Conservation (phyloP, 2,797 vertebrate genomes). For the Phyllotis vaccarum region DNA sequence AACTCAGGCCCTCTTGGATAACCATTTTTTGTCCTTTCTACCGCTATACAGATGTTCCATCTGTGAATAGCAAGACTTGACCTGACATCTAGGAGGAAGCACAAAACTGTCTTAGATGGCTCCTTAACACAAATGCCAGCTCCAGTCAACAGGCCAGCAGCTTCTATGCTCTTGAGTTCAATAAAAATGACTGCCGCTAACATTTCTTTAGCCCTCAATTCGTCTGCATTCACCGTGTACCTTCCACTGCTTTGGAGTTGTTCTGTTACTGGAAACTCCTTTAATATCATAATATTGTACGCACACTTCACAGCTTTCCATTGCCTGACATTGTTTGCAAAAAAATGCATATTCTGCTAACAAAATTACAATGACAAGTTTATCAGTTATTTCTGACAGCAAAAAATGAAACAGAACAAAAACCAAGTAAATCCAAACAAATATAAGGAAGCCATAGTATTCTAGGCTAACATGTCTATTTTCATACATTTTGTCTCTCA, state of each 20-base stretch:
- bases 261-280: neutral
- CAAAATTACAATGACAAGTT: neutral
- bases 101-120: neutral
- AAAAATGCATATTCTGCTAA: neutral
- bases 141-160: neutral
- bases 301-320: neutral
- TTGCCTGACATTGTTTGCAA: neutral
- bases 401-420: neutral
- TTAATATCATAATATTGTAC: neutral
- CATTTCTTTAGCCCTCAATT: fast-evolving
- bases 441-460: neutral
- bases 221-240: neutral
- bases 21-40: neutral
- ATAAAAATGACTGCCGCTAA: neutral
- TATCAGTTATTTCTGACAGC: neutral
- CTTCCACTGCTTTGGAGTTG: neutral
- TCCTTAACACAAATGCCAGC: neutral
- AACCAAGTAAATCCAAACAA: neutral
- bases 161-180: neutral
- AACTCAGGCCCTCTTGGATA: neutral
- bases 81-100: neutral
- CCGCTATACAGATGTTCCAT: neutral
- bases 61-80: neutral
- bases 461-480: neutral
- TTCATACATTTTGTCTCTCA: neutral